Evolutionary conservation across 2,113 vertebrate genomes (phyloP).

Genomic region (Hiodon tergisus): DNA sequence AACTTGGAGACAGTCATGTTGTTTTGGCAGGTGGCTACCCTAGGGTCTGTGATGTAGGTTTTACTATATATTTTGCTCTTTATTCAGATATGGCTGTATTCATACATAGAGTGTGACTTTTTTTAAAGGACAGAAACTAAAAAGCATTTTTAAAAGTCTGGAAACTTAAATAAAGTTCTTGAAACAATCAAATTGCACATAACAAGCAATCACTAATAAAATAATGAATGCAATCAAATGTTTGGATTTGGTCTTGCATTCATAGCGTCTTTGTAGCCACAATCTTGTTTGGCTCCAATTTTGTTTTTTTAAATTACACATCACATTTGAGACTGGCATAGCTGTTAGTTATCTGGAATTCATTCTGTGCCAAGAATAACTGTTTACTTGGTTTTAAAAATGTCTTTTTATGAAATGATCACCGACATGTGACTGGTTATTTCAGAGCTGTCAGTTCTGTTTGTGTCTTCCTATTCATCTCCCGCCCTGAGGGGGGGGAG

Average conservation of each 20-base stretch:
- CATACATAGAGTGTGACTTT: no score
- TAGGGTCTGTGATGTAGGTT: no score
- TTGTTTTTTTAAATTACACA: neutral
- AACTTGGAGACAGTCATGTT: neutral
- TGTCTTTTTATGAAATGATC: neutral
- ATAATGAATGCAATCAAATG: no score
- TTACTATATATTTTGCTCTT: no score
- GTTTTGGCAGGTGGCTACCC: neutral
- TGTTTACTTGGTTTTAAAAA: conserved; percentile 2
- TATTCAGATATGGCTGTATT: no score
- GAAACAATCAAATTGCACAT: no score
- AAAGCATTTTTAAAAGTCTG: no score
- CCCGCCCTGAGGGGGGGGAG: neutral
- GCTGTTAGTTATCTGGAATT: conserved; percentile 4
- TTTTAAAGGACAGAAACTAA: no score
- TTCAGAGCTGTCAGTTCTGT: neutral
- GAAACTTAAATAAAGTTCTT: no score
- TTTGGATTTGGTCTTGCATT: no score
- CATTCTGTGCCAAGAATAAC: neutral
- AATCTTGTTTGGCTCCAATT: neutral
- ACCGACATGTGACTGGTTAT: neutral
- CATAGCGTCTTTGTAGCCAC: no score
- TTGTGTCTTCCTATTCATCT: neutral
- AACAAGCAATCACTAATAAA: no score
- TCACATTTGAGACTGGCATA: neutral